Base-by-base conservation (phyloP, 2,888 invertebrate species). In the Amphipyra tragopoginis region DNA sequence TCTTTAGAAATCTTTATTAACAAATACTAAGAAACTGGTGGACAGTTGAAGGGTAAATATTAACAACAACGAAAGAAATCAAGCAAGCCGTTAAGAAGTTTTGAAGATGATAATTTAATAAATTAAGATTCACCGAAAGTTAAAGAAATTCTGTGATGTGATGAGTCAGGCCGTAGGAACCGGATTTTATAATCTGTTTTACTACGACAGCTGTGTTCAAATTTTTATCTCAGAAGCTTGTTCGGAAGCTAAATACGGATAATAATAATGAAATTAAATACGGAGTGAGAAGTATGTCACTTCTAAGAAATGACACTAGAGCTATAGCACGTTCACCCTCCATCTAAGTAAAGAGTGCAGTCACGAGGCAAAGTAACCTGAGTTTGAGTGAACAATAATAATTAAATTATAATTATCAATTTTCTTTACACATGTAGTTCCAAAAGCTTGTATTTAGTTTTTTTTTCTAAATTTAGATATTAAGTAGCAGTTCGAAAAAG, bases 281-380 rank as follows among this genome's bases (percentile, higher is more conserved):
- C 14, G 44, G 6, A 61, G 29, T 45, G 15, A 47, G 48, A 55
- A 53, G 13, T 56, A 33, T 42, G 33, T 48, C 10, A 13, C 13
- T 75, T 75, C 75, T 58, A 45, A 50, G 75, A 72, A 74, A 48
- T 53, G 6, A 59, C 73, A 58, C 65, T 72, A 9, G 51, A 61
- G 51, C 55, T 71, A 7, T 54, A 65, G 61, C 74, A 75, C 75
- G 75, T 64, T 72, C 51, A 57, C 57, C 62, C 50, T 57, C 34
- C 11, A 38, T 60, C 40, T 50, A 50, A 38, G 49, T 33, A 65
- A 61, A 64, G 21, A 63, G 54, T 62, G 51, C 40, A 55, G 57
- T 62, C 52, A 21, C 14, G 26, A 14, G 1, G 40, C 42, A 61
- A 21, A 36, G 39, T 36, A 36, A 3, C 36, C 3, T 36, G 33